Percentiles rank a stretch among this genome's conserved stretches.
phyloP scores from a whole-genome alignment of 2,888 invertebrate genomes.

The Drosophila niveifrons region DNA sequence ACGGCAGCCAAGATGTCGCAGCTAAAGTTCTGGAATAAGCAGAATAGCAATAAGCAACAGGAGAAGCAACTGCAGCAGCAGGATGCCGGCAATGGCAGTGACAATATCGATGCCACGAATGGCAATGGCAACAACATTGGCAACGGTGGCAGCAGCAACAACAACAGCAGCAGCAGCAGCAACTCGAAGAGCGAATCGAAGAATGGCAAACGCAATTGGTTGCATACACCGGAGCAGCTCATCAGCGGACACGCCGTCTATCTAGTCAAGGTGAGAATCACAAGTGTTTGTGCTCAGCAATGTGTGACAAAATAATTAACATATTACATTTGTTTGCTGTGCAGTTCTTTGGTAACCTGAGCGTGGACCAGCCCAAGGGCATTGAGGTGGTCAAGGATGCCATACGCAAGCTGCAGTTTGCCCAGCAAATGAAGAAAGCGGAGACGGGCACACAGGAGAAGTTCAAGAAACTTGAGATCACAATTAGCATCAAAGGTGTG shows the following conservation, averaged over 20 bases:
- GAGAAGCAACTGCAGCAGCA: conserved; percentile 61
- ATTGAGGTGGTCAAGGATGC: conserved; percentile 99
- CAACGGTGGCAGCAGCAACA: conserved; percentile 85
- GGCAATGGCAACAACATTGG: conserved; percentile 83
- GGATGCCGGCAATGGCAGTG: conserved; percentile 70
- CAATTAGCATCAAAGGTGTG: conserved; percentile 98
- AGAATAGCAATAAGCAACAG: conserved; percentile 86
- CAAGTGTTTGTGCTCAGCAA: neutral
- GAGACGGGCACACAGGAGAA: conserved; percentile 93
- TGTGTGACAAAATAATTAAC: conserved; percentile 22
- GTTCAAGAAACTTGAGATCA: conserved; percentile 95
- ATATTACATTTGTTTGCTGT: neutral
- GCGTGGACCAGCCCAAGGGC: conserved; percentile 98
- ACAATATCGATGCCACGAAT: conserved; percentile 84
- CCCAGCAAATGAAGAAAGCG: conserved; percentile 95
- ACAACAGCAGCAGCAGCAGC: conserved; percentile 84
- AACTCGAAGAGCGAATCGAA: conserved; percentile 84
- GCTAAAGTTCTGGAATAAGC: conserved; percentile 89
- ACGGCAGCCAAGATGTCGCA: conserved; percentile 86
- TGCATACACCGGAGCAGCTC: conserved; percentile 96
- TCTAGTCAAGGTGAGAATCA: conserved; percentile 93
- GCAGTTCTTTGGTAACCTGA: conserved; percentile 96
- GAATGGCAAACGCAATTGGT: conserved; percentile 90
- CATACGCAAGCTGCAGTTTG: conserved; percentile 97
- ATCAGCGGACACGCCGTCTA: conserved; percentile 98